Conservation (phyloP, 2,113 vertebrate species). For the Cyprinodon variegatus region DNA sequence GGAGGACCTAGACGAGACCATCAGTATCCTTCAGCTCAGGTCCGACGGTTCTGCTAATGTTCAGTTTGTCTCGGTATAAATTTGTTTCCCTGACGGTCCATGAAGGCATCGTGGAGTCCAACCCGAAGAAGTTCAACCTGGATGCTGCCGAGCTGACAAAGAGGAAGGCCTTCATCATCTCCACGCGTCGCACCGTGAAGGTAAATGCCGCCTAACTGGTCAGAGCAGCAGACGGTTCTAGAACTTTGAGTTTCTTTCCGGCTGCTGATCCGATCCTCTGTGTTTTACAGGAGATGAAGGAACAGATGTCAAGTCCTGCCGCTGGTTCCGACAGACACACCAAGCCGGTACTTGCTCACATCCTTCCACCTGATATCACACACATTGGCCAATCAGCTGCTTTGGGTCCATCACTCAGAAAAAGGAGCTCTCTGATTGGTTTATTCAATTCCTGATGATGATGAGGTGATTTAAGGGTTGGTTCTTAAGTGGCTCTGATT, state of each 20-base stretch:
- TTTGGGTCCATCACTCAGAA: not conserved
- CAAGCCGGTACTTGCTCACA: slow-evolving; percentile 82
- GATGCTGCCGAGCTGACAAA: slow-evolving; percentile 88
- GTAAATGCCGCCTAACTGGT: slow-evolving; percentile 61
- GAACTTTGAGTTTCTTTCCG: not conserved
- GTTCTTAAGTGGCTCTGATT: not conserved
- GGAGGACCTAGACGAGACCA: slow-evolving; percentile 97
- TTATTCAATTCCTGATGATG: not conserved
- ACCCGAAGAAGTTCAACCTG: slow-evolving; percentile 97
- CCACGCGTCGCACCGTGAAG: slow-evolving; percentile 90
- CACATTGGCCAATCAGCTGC: not conserved
- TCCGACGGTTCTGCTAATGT: too few species aligned
- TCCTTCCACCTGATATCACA: not conserved
- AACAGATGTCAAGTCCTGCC: slow-evolving; percentile 90
- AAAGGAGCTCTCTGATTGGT: not conserved
- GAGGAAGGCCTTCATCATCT: slow-evolving; percentile 94
- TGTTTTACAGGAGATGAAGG: slow-evolving; percentile 91
- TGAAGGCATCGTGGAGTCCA: slow-evolving; percentile 94
- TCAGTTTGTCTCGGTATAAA: too few species aligned
- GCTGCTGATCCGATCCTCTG: not conserved
- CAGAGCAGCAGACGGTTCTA: not conserved
- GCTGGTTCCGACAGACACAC: slow-evolving; percentile 86
- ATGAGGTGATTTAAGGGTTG: not conserved
- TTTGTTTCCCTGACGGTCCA: slow-evolving; percentile 55
- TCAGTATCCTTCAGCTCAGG: slow-evolving; percentile 89